Base-by-base conservation (phyloP, 2,888 invertebrate species). In the Psylliodes chrysocephalus region DNA sequence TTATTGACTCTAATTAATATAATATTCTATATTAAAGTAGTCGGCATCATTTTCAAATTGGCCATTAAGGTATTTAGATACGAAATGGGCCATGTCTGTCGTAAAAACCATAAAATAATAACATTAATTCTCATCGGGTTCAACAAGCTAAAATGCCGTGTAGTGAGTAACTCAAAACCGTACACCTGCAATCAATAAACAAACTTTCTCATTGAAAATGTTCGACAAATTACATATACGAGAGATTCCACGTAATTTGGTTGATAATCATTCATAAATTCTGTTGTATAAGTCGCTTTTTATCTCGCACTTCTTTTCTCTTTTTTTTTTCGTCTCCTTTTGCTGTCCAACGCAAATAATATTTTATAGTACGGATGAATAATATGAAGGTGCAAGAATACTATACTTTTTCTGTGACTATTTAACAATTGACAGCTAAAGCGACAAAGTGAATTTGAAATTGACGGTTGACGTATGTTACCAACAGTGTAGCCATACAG, bases 171-270 rank as follows among this genome's bases (percentile, higher is more conserved):
- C 54, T 61, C 63, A 61, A 68, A 65, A 52, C 52, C 54, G 64
- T 68, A 70, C 73, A 73, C 73, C 72, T 72, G 73, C 71, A 69
- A 70, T 71, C 73, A 64, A 73, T 73, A 73, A 73, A 73, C 71
- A 72, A 73, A 73, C 73, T 73, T 73, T 73, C 73, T 71, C 72
- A 69, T 63, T 64, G 63, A 60, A 65, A 66, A 68, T 62, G 66
- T 62, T 66, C 60, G 66, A 67, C 67, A 70, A 70, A 70, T 67
- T 67, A 66, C 59, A 65, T 60, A 64, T 66, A 64, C 59, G 63
- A 68, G 66, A 62, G 65, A 61, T 64, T 63, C 67, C 52, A 61
- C 66, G 64, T 65, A 69, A 69, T 66, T 60, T 66, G 64, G 64
- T 55, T 55, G 64, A 64, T 64, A 65, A 68, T 68, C 70, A 69